A percentile compares a stretch with the other conserved stretches of the same genome.
These are phyloP conservation scores for Cephus sareptanus DNA, from an alignment of 2,888 invertebrate species.

Conservation along the genomic window DNA sequence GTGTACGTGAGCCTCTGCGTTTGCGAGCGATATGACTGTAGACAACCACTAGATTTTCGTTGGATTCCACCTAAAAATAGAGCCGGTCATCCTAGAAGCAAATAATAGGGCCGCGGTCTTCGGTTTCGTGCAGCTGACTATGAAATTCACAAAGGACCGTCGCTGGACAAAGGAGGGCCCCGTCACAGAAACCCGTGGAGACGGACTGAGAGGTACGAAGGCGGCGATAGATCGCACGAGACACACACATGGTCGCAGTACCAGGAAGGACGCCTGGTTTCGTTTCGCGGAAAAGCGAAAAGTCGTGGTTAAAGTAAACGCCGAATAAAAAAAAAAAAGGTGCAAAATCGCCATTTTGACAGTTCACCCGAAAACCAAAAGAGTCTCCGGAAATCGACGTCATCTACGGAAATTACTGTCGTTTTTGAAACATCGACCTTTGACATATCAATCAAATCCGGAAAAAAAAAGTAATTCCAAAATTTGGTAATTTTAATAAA, in stretches of 20 bases:
- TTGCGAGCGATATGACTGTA: conserved; percentile 10
- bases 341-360: not conserved
- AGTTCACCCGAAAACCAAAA: not conserved
- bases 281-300: conserved; percentile 10
- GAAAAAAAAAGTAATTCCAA: too few relatives aligned
- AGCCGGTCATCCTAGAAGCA: conserved; percentile 49
- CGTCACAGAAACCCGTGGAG: conserved; percentile 30
- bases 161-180: conserved; percentile 49
- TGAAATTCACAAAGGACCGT: conserved; percentile 52
- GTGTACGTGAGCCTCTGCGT: conserved; percentile 6
- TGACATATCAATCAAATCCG: too few relatives aligned
- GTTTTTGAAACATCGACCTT: conserved; percentile 14
- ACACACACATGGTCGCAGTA: not conserved
- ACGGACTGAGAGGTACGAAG: conserved; percentile 22
- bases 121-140: conserved; percentile 54
- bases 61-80: conserved; percentile 49
- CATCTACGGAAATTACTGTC: conserved; percentile 38
- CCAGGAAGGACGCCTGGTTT: conserved; percentile 27
- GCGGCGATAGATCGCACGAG: not conserved
- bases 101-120: conserved; percentile 38
- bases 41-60: conserved; percentile 38
- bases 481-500: too few relatives aligned
- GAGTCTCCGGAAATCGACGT: conserved; percentile 22
- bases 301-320: conserved; percentile 10
- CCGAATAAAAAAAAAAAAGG: not conserved